Evolutionary conservation across 2,113 vertebrate species (phyloP).

Genomic region (Toxotes chatareus): DNA sequence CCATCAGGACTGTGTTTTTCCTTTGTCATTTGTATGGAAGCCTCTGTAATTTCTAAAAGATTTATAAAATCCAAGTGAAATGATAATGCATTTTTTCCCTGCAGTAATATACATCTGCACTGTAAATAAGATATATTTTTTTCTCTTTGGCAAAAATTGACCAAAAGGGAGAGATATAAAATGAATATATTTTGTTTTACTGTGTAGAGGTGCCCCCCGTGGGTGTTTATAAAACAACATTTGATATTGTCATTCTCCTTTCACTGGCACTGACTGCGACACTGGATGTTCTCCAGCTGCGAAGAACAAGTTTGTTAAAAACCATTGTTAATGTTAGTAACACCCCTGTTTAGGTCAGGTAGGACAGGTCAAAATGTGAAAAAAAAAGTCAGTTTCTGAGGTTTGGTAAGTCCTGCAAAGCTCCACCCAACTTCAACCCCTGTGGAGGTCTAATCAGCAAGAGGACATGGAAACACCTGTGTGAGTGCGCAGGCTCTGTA

Average conservation of each 20-base stretch:
- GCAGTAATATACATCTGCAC: neutral
- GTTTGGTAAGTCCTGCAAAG: neutral
- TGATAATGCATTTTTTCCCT: conserved; percentile 3
- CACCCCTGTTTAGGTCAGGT: neutral
- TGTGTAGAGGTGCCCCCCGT: neutral
- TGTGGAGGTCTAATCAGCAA: too few species aligned
- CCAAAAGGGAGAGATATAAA: neutral
- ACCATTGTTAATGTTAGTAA: neutral
- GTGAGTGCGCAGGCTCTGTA: neutral
- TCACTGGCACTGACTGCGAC: neutral
- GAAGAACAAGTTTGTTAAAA: conserved; percentile 16
- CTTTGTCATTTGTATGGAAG: neutral
- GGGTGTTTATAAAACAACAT: conserved; percentile 12
- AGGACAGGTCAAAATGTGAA: conserved; percentile 4
- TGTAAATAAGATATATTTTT: conserved; percentile 7
- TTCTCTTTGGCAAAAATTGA: conserved; percentile 14
- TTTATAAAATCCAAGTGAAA: neutral
- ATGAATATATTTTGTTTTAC: neutral
- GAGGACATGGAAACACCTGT: neutral
- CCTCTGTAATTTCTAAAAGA: conserved; percentile 19
- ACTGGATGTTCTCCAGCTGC: neutral
- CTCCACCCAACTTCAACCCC: too few species aligned
- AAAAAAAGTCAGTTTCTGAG: neutral
- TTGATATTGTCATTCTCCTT: conserved; percentile 5
- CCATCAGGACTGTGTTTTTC: conserved; percentile 21